phyloP scores from a whole-genome alignment of 2,113 vertebrate species.

The Menidia beryllina region DNA sequence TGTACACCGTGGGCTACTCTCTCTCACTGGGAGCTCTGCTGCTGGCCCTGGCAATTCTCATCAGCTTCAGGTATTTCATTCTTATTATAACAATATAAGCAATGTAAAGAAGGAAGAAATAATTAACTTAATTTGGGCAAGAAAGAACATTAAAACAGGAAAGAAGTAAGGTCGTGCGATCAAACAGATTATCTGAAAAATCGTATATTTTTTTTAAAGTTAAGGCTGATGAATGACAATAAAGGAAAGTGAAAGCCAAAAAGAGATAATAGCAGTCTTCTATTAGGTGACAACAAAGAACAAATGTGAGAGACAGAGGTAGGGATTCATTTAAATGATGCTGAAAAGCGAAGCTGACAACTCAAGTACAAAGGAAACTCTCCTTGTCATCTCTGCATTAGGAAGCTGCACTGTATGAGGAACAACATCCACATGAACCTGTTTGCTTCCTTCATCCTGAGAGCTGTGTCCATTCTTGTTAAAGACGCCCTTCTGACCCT shows the following conservation, averaged over 20 bases:
- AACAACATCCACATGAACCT: conserved; percentile 98
- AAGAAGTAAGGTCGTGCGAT: background rate
- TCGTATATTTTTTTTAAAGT: too few species aligned
- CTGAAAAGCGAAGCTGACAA: background rate
- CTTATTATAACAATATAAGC: background rate
- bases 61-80: conserved; percentile 88
- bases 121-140: background rate
- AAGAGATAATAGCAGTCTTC: background rate
- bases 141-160: background rate
- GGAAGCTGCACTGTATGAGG: conserved; percentile 94
- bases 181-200: background rate
- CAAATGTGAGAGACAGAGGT: background rate
- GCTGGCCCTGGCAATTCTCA: conserved; percentile 88
- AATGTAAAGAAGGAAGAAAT: background rate
- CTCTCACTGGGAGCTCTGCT: conserved; percentile 89
- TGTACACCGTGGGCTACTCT: conserved; percentile 94
- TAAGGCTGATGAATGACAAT: background rate
- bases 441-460: conserved; percentile 94
- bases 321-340: too few species aligned
- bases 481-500: conserved; percentile 90
- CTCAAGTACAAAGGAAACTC: background rate
- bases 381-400: conserved; percentile 62
- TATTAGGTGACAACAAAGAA: background rate
- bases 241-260: background rate
- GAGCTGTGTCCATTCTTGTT: conserved; percentile 90